Percentiles rank a stretch among this genome's conserved stretches.
These are phyloP conservation scores for Steromphala cineraria DNA, from an alignment of 2,888 invertebrate species.

Conservation along the genomic window DNA sequence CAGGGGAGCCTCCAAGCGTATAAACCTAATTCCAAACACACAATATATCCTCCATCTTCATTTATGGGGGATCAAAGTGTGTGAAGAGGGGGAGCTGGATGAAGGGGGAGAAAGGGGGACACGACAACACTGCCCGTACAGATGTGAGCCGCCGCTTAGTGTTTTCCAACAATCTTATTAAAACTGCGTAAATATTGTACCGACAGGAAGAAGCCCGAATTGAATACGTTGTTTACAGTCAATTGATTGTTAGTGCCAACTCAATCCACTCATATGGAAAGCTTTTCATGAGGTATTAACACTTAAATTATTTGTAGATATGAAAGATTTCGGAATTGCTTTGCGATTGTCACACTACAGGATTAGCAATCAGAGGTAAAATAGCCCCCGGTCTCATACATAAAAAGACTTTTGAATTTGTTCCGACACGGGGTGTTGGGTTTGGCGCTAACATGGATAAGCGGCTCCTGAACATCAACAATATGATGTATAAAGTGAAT, in stretches of 20 bases:
- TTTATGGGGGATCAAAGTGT: neutral
- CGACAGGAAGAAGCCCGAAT: neutral
- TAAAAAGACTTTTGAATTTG: neutral
- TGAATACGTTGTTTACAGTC: neutral
- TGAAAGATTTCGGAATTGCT: conserved; percentile 15
- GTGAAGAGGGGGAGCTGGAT: too few species aligned
- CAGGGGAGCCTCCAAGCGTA: neutral
- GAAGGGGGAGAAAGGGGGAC: neutral
- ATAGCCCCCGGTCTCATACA: neutral
- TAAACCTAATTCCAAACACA: neutral
- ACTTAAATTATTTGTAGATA: conserved; percentile 6
- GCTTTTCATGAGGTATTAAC: neutral
- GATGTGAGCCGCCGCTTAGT: neutral
- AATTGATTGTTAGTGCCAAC: neutral
- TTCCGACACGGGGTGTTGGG: neutral
- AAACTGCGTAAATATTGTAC: conserved; percentile 9
- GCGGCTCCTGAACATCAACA: neutral
- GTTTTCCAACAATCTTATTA: conserved; percentile 16
- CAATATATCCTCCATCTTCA: neutral
- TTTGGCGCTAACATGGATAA: neutral
- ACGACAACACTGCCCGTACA: neutral
- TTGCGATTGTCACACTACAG: neutral
- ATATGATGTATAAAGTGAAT: neutral
- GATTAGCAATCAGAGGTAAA: neutral
- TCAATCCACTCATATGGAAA: neutral